Percentiles rank a stretch among this genome's conserved stretches.
Conservation (phyloP, 2,113 vertebrate species). For the Campylomormyrus numenius region DNA sequence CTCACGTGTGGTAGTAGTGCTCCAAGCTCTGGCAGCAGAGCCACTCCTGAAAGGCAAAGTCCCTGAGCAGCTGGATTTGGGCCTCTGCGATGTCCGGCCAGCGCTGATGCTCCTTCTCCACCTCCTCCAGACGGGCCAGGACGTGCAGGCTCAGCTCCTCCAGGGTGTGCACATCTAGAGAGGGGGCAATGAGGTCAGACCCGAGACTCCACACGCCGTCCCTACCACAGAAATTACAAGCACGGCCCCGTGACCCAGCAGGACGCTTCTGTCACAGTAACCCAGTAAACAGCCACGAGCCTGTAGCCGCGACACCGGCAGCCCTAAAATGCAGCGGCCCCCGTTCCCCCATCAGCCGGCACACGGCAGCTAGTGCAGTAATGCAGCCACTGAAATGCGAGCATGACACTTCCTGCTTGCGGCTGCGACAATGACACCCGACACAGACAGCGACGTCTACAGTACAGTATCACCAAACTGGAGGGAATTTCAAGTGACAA, state of each 20-base stretch:
- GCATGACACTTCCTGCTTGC: neutral
- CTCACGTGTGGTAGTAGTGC: slow-evolving; percentile 68
- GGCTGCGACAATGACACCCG: neutral
- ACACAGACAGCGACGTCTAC: neutral
- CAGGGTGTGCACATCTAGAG: slow-evolving; percentile 66
- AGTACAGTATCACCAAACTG: neutral
- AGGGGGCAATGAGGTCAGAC: slow-evolving; percentile 28
- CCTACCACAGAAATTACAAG: neutral
- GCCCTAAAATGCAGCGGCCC: neutral
- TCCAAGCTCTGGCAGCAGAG: slow-evolving; percentile 66
- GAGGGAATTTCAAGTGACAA: neutral
- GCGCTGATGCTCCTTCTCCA: slow-evolving; percentile 54
- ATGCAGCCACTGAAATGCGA: neutral
- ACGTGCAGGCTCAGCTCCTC: slow-evolving; percentile 67
- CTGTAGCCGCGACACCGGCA: neutral
- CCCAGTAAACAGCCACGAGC: neutral
- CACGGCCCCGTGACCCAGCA: neutral
- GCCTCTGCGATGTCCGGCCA: slow-evolving; percentile 63
- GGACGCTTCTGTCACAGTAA: neutral
- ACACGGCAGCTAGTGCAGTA: neutral
- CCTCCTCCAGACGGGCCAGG: slow-evolving; percentile 62
- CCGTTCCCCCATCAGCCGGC: neutral
- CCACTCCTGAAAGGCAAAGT: slow-evolving; percentile 74
- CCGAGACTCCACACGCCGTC: neutral
- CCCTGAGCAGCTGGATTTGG: slow-evolving; percentile 61